Evolutionary conservation across 2,113 vertebrate species (phyloP), one percentile per base, ranked within the genome.

Genomic region (Polypterus senegalus): DNA sequence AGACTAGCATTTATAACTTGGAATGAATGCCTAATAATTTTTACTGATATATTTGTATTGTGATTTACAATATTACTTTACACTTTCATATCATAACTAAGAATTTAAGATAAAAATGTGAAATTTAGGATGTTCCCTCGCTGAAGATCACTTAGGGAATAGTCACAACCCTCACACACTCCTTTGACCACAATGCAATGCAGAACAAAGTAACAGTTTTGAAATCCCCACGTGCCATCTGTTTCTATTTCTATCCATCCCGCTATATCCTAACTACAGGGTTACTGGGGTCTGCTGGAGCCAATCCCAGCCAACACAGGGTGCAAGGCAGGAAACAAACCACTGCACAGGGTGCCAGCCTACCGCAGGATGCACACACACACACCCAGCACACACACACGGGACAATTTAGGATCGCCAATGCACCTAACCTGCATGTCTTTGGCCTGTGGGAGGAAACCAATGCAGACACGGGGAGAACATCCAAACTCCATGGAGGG

Each of bases 1-100:
- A 89, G 79, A 91, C 91, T 92, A 96, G 90, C 92, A 95, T 96
- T 91, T 94, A 98, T 91, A 97, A 93, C 92, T 95, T 94, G 94
- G 93, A 97, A 97, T 98, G 94, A 91, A 97, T 84, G 86, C 80
- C 10, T 82, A 78, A 78, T 86, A 80, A 69, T 78, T 82, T 83
- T 87, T 81, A 79, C 87, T 83, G 82, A 83, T 79, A 88, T 74
- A 63, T 65, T 27, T 27, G 63, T 51, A 64, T 72, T 66, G 73
- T 54, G 72, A 76, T 70, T 86, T 79, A 81, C 87, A 80, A 80
- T 84, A 79, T 83, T 62, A 60, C 81, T 83, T 85, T 78, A 86
- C 72, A 79, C 76, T 83, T 89, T 86, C 85, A 76, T 76, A 83
- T 91, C 89, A 82, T 70, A 86, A 87, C 86, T 63, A 63, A 83